Conservation (phyloP, 2,113 vertebrate genomes). For the Ascaphus truei region DNA sequence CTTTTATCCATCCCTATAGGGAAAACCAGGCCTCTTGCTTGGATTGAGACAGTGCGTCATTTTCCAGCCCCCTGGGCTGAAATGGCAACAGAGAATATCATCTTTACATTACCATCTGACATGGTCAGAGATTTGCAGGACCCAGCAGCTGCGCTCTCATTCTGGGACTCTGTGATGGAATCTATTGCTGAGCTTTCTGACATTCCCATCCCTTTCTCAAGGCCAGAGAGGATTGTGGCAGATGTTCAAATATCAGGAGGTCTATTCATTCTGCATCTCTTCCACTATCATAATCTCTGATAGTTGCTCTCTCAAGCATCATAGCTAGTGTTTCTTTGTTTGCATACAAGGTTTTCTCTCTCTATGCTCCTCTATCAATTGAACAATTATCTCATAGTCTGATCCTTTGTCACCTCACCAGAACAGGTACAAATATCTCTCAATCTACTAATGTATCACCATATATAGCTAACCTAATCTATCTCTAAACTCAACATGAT, state of each 20-base stretch:
- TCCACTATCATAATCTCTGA: neutral
- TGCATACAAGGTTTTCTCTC: no score
- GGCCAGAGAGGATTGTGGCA: conserved; percentile 66
- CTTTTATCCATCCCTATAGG: conserved; percentile 37
- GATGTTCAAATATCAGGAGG: conserved; percentile 70
- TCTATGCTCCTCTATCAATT: no score
- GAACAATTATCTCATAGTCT: no score
- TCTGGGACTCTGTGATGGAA: conserved; percentile 65
- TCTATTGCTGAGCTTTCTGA: conserved; percentile 60
- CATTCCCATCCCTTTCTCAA: conserved; percentile 51
- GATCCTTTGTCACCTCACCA: no score
- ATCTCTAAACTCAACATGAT: no score
- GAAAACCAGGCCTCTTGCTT: conserved; percentile 46
- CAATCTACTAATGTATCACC: no score
- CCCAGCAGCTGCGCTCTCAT: conserved; percentile 52
- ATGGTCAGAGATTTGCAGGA: conserved; percentile 45
- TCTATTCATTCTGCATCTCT: conserved; percentile 10
- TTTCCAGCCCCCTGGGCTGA: conserved; percentile 69
- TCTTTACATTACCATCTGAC: conserved; percentile 60
- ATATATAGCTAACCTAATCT: no score
- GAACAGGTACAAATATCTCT: no score
- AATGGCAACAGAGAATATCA: conserved; percentile 69
- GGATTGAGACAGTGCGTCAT: conserved; percentile 43
- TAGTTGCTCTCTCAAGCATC: no score
- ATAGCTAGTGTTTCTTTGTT: no score